Conservation (phyloP, 1,140 invertebrate species). For the Eufriesea mexicana region DNA sequence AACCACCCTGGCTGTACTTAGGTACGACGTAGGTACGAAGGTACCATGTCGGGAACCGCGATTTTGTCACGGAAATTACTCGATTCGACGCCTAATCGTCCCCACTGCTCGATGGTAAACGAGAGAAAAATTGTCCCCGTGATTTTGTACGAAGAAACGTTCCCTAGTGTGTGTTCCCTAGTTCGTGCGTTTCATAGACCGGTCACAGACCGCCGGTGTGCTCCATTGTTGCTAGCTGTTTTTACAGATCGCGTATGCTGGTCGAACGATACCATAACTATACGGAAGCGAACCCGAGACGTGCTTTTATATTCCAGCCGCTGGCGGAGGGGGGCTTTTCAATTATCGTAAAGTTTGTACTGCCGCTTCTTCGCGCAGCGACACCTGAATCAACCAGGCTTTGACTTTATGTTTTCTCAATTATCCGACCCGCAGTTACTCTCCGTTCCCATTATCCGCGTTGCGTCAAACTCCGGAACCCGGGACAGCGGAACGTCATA, state of each 20-base stretch:
- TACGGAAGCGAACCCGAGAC: too few species aligned
- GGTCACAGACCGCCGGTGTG: neutral
- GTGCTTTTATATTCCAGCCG: neutral
- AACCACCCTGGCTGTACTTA: too few species aligned
- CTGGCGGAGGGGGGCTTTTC: neutral
- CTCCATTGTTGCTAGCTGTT: neutral
- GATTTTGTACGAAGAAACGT: neutral
- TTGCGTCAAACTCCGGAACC: neutral
- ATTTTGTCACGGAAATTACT: too few species aligned
- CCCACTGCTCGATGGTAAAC: too few species aligned
- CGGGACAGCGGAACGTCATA: too few species aligned
- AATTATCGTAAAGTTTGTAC: conserved; percentile 15
- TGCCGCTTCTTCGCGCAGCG: neutral
- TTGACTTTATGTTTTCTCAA: neutral
- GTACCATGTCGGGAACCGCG: too few species aligned
- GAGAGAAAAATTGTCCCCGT: too few species aligned
- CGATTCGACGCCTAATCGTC: too few species aligned
- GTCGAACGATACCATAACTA: neutral
- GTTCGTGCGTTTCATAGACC: too few species aligned
- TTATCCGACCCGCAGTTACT: neutral
- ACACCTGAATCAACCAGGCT: neutral
- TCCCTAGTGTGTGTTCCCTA: too few species aligned
- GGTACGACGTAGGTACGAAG: too few species aligned
- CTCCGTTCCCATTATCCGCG: neutral
- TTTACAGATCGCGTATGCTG: neutral